A percentile compares a stretch with the other conserved stretches of the same genome.
These are phyloP conservation scores for Parazoanthus darwini DNA, from an alignment of 92 coral and sea anemone genomes.

Conservation along the genomic window DNA sequence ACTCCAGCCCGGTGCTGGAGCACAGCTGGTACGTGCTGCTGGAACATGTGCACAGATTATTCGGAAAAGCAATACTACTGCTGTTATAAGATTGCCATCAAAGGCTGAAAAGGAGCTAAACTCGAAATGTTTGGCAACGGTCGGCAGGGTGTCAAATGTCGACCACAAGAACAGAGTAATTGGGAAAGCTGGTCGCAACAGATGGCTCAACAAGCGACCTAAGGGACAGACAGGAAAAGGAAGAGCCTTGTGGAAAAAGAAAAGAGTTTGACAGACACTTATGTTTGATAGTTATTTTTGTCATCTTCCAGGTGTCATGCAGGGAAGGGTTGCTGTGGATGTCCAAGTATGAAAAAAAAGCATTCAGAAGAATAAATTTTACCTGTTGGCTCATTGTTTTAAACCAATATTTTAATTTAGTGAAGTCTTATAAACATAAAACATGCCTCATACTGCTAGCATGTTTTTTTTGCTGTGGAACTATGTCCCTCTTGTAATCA, in stretches of 20 bases:
- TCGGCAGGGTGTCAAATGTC: conserved; percentile 93
- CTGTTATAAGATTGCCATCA: conserved; percentile 85
- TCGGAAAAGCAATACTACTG: conserved; percentile 73
- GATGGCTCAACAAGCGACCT: conserved; percentile 96
- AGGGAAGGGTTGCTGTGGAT: too few relatives aligned
- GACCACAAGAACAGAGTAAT: conserved; percentile 91
- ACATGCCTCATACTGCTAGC: too few relatives aligned
- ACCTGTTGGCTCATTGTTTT: too few relatives aligned
- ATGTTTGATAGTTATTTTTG: too few relatives aligned
- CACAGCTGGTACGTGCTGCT: conserved; percentile 94
- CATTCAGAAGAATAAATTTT: too few relatives aligned
- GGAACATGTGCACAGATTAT: conserved; percentile 98
- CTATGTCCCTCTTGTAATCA: too few relatives aligned
- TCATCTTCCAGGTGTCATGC: too few relatives aligned
- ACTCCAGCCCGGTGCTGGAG: conserved; percentile 89
- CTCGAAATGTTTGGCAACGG: conserved; percentile 79
- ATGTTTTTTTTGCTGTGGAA: too few relatives aligned
- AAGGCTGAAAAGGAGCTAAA: conserved; percentile 87
- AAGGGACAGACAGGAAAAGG: conserved; percentile 96
- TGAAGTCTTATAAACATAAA: too few relatives aligned
- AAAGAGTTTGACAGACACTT: conserved; percentile 66
- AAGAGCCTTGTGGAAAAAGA: conserved; percentile 95
- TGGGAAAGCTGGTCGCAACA: conserved; percentile 97
- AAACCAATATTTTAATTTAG: too few relatives aligned
- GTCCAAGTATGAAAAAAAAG: too few relatives aligned